phyloP scores from a whole-genome alignment of 2,113 vertebrate species.

The Syngnathus scovelli region DNA sequence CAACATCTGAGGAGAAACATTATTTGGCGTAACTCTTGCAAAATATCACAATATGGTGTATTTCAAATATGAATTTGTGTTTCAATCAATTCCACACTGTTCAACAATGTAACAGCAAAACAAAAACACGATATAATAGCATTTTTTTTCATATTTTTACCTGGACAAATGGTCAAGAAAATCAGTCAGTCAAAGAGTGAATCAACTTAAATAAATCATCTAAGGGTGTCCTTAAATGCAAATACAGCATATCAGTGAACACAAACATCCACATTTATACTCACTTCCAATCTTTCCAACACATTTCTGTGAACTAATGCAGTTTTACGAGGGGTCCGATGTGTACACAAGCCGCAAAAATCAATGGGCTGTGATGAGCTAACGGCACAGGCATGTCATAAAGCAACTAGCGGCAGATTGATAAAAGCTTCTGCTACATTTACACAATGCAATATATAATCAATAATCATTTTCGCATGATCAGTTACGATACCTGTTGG shows the following conservation, averaged over 20 bases:
- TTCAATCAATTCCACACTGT: too few relatives aligned
- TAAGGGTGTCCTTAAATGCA: background rate
- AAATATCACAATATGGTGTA: too few relatives aligned
- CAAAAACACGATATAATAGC: too few relatives aligned
- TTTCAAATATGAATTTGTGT: too few relatives aligned
- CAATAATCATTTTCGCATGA: too few relatives aligned
- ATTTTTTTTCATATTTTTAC: background rate
- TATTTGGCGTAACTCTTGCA: too few relatives aligned
- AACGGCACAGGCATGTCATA: constrained; percentile 24
- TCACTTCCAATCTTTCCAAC: constrained; percentile 1
- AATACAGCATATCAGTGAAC: constrained; percentile 17
- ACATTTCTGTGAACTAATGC: constrained; percentile 19
- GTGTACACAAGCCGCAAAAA: constrained; percentile 33
- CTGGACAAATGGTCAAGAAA: background rate
- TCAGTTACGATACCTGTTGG: too few relatives aligned
- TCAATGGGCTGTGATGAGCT: constrained; percentile 17
- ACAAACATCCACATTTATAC: background rate
- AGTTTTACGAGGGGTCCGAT: constrained; percentile 13
- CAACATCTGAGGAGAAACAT: background rate
- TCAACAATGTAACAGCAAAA: too few relatives aligned
- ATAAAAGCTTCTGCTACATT: constrained; percentile 23
- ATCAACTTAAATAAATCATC: background rate
- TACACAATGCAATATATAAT: background rate
- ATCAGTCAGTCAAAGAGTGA: background rate
- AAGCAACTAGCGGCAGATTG: constrained; percentile 24